phyloP scores from a whole-genome alignment of 2,888 invertebrate species.

The Phortica okadai region DNA sequence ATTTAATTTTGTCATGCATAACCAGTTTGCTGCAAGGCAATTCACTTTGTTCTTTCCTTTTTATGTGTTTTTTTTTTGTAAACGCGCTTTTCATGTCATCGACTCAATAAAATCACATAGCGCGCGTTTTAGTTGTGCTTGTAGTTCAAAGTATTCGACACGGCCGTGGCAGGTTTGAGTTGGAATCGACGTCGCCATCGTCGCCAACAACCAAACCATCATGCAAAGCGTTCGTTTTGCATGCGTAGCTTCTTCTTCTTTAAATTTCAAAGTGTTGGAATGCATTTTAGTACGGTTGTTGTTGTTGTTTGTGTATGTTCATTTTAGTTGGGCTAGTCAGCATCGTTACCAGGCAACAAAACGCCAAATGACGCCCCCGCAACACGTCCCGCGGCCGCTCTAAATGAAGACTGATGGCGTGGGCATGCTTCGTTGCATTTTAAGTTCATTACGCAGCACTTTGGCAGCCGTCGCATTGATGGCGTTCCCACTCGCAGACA shows the following conservation, averaged over 20 bases:
- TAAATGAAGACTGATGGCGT: constrained; percentile 59
- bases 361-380: constrained; percentile 14
- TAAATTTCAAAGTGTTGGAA: constrained; percentile 11
- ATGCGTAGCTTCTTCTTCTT: background rate
- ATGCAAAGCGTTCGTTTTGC: background rate
- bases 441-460: constrained; percentile 61
- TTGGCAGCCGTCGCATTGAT: constrained; percentile 36
- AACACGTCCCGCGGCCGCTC: constrained; percentile 40
- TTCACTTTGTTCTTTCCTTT: constrained; percentile 4
- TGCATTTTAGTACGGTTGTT: constrained; percentile 1
- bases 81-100: constrained; percentile 2
- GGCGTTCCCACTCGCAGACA: constrained; percentile 14
- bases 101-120: constrained; percentile 18
- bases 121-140: background rate
- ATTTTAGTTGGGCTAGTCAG: background rate
- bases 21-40: constrained; percentile 32
- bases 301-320: too few relatives aligned
- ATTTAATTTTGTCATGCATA: constrained; percentile 35
- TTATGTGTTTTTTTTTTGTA: background rate
- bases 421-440: constrained; percentile 71
- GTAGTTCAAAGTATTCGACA: background rate
- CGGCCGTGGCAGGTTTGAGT: too few relatives aligned
- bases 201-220: too few relatives aligned
- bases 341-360: background rate
- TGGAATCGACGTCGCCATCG: too few relatives aligned